Evolutionary conservation across 2,888 invertebrate species (phyloP).

Genomic region (Andrena marginata): DNA sequence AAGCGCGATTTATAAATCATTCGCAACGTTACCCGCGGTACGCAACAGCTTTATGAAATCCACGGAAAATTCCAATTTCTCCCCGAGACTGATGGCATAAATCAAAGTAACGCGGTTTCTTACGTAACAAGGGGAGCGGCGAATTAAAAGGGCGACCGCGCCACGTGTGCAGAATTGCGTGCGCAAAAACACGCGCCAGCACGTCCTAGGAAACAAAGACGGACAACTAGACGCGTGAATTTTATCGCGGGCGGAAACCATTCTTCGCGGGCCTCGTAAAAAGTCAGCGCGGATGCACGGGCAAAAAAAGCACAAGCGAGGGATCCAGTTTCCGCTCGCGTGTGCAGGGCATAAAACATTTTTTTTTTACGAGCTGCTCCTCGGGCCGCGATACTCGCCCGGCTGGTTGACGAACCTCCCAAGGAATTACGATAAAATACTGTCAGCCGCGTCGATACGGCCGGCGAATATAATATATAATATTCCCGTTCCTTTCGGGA

Average conservation of each 20-base stretch:
- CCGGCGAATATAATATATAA: background rate
- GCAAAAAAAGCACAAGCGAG: conserved; percentile 14
- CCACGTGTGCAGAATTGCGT: conserved; percentile 10
- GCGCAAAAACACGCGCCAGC: conserved; percentile 19
- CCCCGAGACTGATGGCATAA: background rate
- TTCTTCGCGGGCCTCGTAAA: conserved; percentile 55
- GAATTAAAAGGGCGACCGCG: background rate
- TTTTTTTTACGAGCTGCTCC: conserved; percentile 24
- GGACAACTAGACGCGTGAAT: conserved; percentile 56
- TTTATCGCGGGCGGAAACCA: conserved; percentile 59
- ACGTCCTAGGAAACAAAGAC: conserved; percentile 49
- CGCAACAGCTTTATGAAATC: background rate
- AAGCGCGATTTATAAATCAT: background rate
- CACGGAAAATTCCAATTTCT: background rate
- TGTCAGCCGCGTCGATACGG: conserved; percentile 10
- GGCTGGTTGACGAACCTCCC: conserved; percentile 19
- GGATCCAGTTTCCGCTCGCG: conserved; percentile 42
- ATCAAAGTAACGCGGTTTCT: background rate
- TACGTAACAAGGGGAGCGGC: background rate
- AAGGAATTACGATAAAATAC: conserved; percentile 44
- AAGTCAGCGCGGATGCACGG: conserved; percentile 44
- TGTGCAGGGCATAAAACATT: conserved; percentile 44
- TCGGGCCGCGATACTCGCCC: conserved; percentile 20
- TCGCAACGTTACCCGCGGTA: background rate
- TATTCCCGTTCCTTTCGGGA: conserved; percentile 16